Percentiles rank a stretch among this genome's conserved stretches.
Conservation (phyloP, 2,888 invertebrate species). For the Tricholauxania praeusta region DNA sequence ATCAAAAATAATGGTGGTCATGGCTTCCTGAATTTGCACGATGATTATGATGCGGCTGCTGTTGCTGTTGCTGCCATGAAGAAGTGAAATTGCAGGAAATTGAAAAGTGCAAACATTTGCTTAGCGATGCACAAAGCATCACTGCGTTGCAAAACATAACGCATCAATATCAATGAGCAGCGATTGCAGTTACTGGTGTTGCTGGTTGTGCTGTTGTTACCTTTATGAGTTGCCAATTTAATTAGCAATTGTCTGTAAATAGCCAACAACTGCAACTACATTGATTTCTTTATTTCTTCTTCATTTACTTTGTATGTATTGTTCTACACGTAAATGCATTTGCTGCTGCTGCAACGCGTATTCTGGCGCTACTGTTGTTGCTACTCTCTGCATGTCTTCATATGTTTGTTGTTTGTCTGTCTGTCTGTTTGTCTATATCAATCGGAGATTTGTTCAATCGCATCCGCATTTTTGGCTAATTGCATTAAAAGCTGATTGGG, state of each 20-base stretch:
- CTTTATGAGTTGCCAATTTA: conserved; percentile 29
- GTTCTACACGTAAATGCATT: neutral
- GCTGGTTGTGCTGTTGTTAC: neutral
- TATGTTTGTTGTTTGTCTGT: neutral
- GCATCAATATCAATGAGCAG: neutral
- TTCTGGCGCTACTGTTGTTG: neutral
- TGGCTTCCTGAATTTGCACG: no score
- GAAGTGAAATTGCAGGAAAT: no score
- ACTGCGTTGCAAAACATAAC: conserved; percentile 8
- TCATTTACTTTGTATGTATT: neutral
- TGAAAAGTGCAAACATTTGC: no score
- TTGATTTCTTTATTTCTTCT: conserved; percentile 11
- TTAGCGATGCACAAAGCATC: neutral
- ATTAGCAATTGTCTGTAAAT: conserved; percentile 22
- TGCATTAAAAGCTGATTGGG: conserved; percentile 8
- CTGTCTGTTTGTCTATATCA: conserved; percentile 3
- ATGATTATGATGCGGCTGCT: no score
- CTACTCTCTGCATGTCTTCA: neutral
- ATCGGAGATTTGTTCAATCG: conserved; percentile 13
- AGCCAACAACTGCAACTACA: conserved; percentile 9
- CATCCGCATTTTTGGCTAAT: conserved; percentile 36
- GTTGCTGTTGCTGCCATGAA: no score
- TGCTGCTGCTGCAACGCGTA: neutral
- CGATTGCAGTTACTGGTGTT: neutral
- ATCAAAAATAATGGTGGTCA: no score